These are phyloP conservation scores for Scolopax bukidnonensis DNA, from an alignment of 2,797 vertebrate genomes.

Conservation along the genomic window DNA sequence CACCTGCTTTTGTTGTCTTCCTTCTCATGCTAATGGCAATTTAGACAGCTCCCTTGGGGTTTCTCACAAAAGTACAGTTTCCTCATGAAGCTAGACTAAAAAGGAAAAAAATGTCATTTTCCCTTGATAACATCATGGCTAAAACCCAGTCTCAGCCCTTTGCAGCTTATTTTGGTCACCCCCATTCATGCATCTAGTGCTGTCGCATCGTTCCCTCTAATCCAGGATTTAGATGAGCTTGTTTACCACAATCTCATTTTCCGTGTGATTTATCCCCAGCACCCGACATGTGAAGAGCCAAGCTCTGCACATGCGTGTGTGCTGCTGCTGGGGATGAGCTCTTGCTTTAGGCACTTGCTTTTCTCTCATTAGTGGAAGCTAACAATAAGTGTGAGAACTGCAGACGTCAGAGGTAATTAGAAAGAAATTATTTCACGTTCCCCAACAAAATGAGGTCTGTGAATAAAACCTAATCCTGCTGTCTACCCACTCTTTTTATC, in stretches of 20 bases:
- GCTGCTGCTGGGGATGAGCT: background rate
- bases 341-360: background rate
- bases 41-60: background rate
- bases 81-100: background rate
- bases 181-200: background rate
- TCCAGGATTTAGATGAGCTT: constrained; percentile 45
- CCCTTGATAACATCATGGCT: background rate
- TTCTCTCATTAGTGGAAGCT: constrained; percentile 4
- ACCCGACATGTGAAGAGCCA: background rate
- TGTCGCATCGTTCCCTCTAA: background rate
- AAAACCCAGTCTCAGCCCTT: background rate
- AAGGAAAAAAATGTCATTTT: rapidly evolving
- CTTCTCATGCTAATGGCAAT: background rate
- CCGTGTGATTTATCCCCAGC: background rate
- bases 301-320: background rate
- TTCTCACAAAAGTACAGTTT: background rate
- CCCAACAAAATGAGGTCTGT: constrained; percentile 32
- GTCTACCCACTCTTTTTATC: constrained; percentile 30
- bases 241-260: constrained; percentile 56
- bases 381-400: constrained; percentile 24
- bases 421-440: constrained; percentile 21
- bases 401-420: background rate
- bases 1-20: background rate
- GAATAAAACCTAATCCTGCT: constrained; percentile 58
- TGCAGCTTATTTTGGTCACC: background rate